Base-by-base conservation (phyloP, 2,888 invertebrate genomes). In the Seira musarum region DNA sequence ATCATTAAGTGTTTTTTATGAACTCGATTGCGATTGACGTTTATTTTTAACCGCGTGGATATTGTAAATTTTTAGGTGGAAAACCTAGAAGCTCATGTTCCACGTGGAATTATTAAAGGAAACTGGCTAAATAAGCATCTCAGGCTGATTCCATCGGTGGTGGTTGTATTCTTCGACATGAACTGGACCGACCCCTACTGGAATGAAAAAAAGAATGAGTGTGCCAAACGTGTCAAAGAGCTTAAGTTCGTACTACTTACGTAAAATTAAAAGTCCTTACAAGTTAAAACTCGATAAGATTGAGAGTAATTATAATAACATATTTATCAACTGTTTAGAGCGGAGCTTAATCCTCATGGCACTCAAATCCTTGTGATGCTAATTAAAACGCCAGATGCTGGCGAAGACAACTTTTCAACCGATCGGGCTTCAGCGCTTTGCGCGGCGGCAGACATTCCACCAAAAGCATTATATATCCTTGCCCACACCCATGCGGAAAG, bases 71-170 rank as follows among this genome's bases (percentile, higher is more conserved):
- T 73, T 6, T 17, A 68, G 76, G 69, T 76, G 30, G 83, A 84
- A 13, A 73, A 67, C 46, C 65, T 81, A 89, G 98, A 98, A 88
- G 96, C 96, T 95, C 97, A 97, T 89, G 94, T 96, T 86, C 96
- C 96, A 0, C 95, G 95, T 89, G 98, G 99, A 13, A 95, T 99
- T 84, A 90, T 99, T 6, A 98, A 98, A 89, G 93, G 94, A 61
- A 95, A 96, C 88, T 99, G 99, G 99, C 94, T 98, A 91, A 92
- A 93, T 69, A 99, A 99, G 89, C 96, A 98, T 88, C 91, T 97
- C 49, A 93, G 94, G 85, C 92, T 94, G 77, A 92, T 99, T 83
- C 99, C 99, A 8, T 94, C 98, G 0, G 94, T 99, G 0, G 94
- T 97, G 25, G 97, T 98, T 1, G 92, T 98, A 82, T 99, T 99